Base-by-base conservation (phyloP, 1,140 invertebrate genomes). In the Cotesia glomerata region DNA sequence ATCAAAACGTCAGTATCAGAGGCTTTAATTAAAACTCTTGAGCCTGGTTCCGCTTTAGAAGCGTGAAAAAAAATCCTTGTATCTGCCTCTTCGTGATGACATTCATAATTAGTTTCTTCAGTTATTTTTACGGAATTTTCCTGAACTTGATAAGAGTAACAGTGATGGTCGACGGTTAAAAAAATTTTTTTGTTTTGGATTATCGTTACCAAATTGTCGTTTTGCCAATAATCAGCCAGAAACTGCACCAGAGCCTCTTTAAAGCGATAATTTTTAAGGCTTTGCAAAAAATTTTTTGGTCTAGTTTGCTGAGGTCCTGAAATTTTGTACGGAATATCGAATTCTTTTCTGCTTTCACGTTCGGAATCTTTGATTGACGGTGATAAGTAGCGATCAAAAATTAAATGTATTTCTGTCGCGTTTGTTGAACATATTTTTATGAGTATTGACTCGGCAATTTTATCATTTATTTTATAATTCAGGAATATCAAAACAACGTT, bases 241-340 rank as follows among this genome's bases (percentile, higher is more conserved):
- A 83, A 81, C 45, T 59, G 62, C 11, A 83, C 79, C 63, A 82
- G 63, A 73, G 77, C 76, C 54, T 81, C 80, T 77, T 84, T 84
- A 54, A 84, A 84, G 16, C 69, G 68, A 78, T 71, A 78, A 77
- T 80, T 82, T 77, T 81, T 80, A 58, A 81, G 61, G 59, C 74
- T 77, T 79, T 78, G 18, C 11, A 76, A 36, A 77, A 79, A 82
- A 79, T 77, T 76, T 32, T 34, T 64, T 77, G 3, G 82, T 77
- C 78, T 36, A 7, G 3, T 36, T 81, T 84, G 78, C 64, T 74
- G 66, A 74, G 77, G 79, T 70, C 76, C 76, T 16, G 66, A 54
- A 74, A 82, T 82, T 74, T 66, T 79, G 63, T 78, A 80, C 39
- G 79, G 78, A 75, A 79, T 77, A 74, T 80, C 79, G 32, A 77